Conservation (phyloP, 2,888 invertebrate species). For the Cerceris ruficornis region DNA sequence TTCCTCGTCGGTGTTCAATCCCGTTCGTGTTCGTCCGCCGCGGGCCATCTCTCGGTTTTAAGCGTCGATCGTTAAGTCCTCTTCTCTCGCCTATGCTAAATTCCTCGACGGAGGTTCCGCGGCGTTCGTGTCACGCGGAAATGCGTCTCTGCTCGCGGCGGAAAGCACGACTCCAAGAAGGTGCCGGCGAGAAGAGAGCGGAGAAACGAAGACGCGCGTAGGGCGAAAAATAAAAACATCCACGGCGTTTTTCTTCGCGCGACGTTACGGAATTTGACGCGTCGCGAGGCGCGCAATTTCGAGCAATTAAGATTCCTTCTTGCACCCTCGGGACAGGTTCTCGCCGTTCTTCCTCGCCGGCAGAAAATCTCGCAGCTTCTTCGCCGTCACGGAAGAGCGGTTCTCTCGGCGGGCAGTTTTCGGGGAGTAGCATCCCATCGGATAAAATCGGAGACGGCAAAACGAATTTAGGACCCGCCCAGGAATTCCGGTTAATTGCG, state of each 20-base stretch:
- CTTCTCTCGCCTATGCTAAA: constrained; percentile 31
- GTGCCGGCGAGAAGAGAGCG: not conserved
- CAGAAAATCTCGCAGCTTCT: not conserved
- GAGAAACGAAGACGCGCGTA: not conserved
- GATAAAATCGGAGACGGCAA: too few relatives aligned
- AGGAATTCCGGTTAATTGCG: constrained; percentile 25
- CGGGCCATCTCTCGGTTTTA: constrained; percentile 24
- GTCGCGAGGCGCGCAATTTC: constrained; percentile 34
- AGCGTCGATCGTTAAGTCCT: constrained; percentile 53
- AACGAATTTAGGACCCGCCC: not conserved
- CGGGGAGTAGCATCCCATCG: too few relatives aligned
- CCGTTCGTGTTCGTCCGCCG: constrained; percentile 15
- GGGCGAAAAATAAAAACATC: not conserved
- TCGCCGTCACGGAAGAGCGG: too few relatives aligned
- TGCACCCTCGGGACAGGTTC: not conserved
- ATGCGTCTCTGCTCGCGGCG: constrained; percentile 10
- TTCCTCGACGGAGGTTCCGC: constrained; percentile 7
- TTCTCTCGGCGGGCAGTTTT: too few relatives aligned
- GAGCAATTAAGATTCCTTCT: constrained; percentile 45
- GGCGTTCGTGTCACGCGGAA: constrained; percentile 3
- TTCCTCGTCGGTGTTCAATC: too few relatives aligned
- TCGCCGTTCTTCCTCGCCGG: not conserved
- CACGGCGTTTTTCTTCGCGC: not conserved
- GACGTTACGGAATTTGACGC: constrained; percentile 44
- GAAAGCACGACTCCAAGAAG: constrained; percentile 2